Evolutionary conservation across 2,888 invertebrate species (phyloP).

Genomic region (Himalopsyche tibetana): DNA sequence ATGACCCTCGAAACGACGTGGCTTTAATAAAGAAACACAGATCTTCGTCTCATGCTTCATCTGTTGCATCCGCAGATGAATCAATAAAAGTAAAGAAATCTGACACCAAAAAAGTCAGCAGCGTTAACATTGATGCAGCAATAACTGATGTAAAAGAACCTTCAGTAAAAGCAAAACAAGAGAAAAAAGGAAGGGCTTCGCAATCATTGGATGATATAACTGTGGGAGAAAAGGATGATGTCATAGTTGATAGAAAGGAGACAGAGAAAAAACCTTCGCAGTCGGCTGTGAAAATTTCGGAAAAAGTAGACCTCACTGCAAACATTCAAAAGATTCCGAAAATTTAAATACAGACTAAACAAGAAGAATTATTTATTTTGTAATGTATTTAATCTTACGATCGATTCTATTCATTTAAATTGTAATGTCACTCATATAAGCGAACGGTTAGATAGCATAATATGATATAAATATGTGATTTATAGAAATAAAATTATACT

Average conservation of each 20-base stretch:
- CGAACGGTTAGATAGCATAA: background rate
- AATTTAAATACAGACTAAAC: background rate
- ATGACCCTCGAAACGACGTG: constrained; percentile 46
- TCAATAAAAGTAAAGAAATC: background rate
- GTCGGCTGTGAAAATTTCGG: background rate
- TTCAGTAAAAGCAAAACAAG: background rate
- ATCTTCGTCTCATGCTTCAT: background rate
- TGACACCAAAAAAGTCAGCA: background rate
- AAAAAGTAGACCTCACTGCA: background rate
- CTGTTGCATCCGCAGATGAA: background rate
- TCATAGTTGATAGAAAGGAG: background rate
- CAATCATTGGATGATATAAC: constrained; percentile 17
- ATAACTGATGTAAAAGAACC: constrained; percentile 25
- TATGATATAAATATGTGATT: background rate
- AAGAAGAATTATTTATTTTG: constrained; percentile 20
- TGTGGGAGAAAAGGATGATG: background rate
- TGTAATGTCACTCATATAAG: background rate
- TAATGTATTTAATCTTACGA: background rate
- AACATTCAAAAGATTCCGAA: constrained; percentile 54
- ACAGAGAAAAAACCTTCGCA: background rate
- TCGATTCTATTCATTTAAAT: background rate
- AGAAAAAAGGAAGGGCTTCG: background rate
- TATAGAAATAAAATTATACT: background rate
- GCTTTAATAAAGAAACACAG: constrained; percentile 37
- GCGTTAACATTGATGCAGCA: constrained; percentile 18